These are phyloP conservation scores for Picus viridis DNA, from an alignment of 2,797 vertebrate species.

Conservation along the genomic window DNA sequence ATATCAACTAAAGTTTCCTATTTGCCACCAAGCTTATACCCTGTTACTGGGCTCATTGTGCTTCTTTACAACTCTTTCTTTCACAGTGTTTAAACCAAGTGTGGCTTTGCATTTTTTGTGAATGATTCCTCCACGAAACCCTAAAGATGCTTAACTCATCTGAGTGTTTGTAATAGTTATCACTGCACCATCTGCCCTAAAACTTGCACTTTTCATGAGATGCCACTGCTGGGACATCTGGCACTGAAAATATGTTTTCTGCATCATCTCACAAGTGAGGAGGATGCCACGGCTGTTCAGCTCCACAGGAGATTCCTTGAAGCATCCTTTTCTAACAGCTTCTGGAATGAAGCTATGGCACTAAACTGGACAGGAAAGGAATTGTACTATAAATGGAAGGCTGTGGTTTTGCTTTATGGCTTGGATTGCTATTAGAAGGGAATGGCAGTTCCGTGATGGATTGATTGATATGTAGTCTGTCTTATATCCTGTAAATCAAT, in stretches of 20 bases:
- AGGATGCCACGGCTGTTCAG: not conserved
- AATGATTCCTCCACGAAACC: not conserved
- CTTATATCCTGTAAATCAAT: conserved; percentile 18
- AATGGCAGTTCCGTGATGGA: conserved; percentile 25
- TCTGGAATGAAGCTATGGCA: not conserved
- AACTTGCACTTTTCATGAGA: conserved; percentile 35
- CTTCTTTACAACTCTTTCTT: conserved; percentile 1
- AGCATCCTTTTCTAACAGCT: not conserved
- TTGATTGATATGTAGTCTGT: conserved; percentile 46
- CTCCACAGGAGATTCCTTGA: conserved; percentile 26
- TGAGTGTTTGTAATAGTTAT: conserved; percentile 18
- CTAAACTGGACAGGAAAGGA: not conserved
- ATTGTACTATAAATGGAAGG: conserved; percentile 23
- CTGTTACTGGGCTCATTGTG: not conserved
- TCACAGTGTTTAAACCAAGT: not conserved
- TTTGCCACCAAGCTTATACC: not conserved
- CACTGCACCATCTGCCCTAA: conserved; percentile 38
- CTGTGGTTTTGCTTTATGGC: conserved; percentile 15
- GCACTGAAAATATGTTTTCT: conserved; percentile 60
- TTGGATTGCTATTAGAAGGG: conserved; percentile 20
- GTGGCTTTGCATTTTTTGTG: conserved; percentile 8
- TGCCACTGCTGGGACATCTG: conserved; percentile 40
- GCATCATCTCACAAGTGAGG: conserved; percentile 35
- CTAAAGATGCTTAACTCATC: not conserved
- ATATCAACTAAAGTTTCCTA: not conserved